Evolutionary conservation across 2,888 invertebrate species (phyloP).

Genomic region (Torymus auratus): DNA sequence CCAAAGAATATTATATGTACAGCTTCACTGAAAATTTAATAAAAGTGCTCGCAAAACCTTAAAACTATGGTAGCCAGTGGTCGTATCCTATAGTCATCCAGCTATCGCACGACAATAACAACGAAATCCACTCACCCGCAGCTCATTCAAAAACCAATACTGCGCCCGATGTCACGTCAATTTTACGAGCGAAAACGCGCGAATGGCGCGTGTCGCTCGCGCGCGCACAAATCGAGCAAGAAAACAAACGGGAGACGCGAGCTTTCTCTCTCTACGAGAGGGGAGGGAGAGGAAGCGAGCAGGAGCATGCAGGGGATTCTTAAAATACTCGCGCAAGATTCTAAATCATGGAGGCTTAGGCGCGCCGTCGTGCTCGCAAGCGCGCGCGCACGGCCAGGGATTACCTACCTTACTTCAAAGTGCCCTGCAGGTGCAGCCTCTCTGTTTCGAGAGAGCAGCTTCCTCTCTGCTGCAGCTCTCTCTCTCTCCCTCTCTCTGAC

Average conservation of each 20-base stretch:
- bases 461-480: conserved; percentile 57
- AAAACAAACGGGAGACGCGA: not conserved
- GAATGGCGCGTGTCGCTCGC: not conserved
- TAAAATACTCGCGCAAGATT: conserved; percentile 76
- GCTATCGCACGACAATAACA: too few species aligned
- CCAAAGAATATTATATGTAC: too few species aligned
- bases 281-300: not conserved
- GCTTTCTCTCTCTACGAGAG: not conserved
- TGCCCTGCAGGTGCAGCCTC: conserved; percentile 75
- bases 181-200: conserved; percentile 31
- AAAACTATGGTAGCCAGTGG: too few species aligned
- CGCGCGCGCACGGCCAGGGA: conserved; percentile 69
- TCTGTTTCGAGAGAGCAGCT: conserved; percentile 61
- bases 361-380: conserved; percentile 66
- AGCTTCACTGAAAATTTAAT: too few species aligned
- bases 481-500: conserved; percentile 60
- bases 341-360: conserved; percentile 76
- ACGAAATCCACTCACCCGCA: conserved; percentile 2
- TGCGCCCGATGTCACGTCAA: conserved; percentile 4
- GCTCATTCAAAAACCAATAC: conserved; percentile 8
- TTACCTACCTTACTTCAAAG: conserved; percentile 75
- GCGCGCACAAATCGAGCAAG: not conserved
- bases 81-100: too few species aligned
- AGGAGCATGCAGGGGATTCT: conserved; percentile 72
- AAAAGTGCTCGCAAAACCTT: too few species aligned